Conservation (phyloP, 2,797 vertebrate species). For the Myotis vivesi region DNA sequence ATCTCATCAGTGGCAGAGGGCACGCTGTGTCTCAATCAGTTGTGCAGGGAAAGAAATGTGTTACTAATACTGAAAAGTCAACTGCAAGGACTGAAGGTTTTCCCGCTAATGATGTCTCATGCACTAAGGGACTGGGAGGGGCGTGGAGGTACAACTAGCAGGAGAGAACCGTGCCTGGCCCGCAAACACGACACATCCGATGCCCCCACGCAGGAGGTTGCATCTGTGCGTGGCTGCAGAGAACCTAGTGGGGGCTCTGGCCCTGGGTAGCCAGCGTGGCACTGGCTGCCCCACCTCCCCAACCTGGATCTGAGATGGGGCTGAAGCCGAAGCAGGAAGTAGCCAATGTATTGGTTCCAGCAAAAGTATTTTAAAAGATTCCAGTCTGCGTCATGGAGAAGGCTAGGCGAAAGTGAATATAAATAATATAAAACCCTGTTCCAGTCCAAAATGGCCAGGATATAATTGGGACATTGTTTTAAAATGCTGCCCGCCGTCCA, state of each 20-base stretch:
- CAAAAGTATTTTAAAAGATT: neutral
- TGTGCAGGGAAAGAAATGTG: neutral
- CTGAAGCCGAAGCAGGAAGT: neutral
- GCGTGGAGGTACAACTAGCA: neutral
- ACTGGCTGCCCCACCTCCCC: neutral
- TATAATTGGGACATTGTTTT: slow-evolving; percentile 19
- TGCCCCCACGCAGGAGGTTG: rapidly evolving
- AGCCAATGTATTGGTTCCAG: neutral
- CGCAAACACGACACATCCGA: too few species aligned
- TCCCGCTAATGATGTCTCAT: neutral
- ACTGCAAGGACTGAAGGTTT: neutral
- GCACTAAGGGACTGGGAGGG: neutral
- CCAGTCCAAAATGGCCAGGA: neutral
- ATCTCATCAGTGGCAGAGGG: neutral
- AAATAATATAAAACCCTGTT: neutral
- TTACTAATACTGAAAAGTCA: neutral
- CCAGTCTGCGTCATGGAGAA: neutral
- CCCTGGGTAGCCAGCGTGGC: neutral
- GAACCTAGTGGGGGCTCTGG: neutral
- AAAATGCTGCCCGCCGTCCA: neutral
- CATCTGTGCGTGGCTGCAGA: neutral
- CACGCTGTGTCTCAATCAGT: neutral
- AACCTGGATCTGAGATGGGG: neutral
- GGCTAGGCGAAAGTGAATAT: neutral
- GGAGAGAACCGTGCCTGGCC: neutral